A percentile compares a stretch with the other conserved stretches of the same genome.
These are phyloP conservation scores for Macaria notata DNA, from an alignment of 2,888 invertebrate species.

Conservation along the genomic window DNA sequence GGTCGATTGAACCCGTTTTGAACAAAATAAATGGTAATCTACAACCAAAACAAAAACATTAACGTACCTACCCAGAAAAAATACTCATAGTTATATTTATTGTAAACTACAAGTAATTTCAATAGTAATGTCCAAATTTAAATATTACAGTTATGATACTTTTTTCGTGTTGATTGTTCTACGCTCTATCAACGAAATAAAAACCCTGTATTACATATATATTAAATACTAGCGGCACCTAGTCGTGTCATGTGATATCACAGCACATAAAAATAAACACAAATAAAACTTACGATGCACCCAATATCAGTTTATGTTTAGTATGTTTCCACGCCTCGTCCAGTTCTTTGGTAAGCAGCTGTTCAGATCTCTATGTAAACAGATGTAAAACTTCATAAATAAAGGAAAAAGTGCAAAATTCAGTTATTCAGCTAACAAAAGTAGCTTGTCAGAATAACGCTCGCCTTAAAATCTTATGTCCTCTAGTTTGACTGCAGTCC, in stretches of 20 bases:
- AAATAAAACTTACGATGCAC: conserved; percentile 63
- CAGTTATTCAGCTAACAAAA: too few relatives aligned
- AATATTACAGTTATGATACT: too few relatives aligned
- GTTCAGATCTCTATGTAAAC: conserved; percentile 66
- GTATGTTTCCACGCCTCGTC: conserved; percentile 63
- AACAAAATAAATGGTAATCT: conserved; percentile 74
- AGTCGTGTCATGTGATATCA: background rate
- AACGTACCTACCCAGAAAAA: background rate
- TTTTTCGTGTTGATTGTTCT: too few relatives aligned
- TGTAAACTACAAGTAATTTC: too few relatives aligned
- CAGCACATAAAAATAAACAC: background rate
- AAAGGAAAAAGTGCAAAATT: background rate
- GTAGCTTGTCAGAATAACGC: too few relatives aligned
- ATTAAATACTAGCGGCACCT: too few relatives aligned
- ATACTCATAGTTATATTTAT: background rate
- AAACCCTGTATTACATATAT: too few relatives aligned
- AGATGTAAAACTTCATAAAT: conserved; percentile 2
- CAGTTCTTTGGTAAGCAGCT: conserved; percentile 65
- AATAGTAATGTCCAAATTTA: too few relatives aligned
- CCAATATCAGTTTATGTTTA: conserved; percentile 70
- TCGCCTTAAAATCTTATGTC: too few relatives aligned
- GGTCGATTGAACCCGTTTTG: conserved; percentile 68
- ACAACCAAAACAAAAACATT: conserved; percentile 29
- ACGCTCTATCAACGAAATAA: too few relatives aligned
- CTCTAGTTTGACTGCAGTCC: too few relatives aligned